Percentiles rank a stretch among this genome's conserved stretches.
Evolutionary conservation across 2,113 vertebrate species (phyloP).

Genomic region (Brachirus orientalis): DNA sequence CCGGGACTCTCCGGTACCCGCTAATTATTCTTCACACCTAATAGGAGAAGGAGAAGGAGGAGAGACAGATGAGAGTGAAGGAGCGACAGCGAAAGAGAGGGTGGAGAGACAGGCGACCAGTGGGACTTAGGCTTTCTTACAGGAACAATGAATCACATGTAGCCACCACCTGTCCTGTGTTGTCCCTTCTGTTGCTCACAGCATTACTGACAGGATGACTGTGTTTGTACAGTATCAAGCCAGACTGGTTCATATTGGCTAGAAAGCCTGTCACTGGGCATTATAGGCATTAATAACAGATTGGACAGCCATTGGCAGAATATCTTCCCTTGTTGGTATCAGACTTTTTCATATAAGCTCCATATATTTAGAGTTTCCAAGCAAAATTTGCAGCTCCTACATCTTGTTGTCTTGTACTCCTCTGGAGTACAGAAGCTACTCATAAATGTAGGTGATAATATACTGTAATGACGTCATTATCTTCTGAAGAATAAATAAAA

Average conservation of each 20-base stretch:
- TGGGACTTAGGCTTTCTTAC: constrained; percentile 73
- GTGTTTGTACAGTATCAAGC: constrained; percentile 70
- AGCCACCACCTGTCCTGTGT: constrained; percentile 74
- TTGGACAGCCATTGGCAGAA: constrained; percentile 57
- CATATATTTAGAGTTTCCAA: constrained; percentile 20
- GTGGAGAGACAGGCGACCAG: constrained; percentile 57
- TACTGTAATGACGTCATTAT: background rate
- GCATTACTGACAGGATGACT: constrained; percentile 63
- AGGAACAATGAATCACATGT: constrained; percentile 80
- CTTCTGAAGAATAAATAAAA: background rate
- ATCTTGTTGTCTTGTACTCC: background rate
- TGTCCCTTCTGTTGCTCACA: constrained; percentile 74
- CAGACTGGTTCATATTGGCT: constrained; percentile 62
- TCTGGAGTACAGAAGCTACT: background rate
- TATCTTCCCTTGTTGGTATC: constrained; percentile 51
- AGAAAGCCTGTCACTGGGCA: constrained; percentile 54
- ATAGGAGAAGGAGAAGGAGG: constrained; percentile 70
- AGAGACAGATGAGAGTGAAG: constrained; percentile 62
- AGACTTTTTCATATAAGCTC: constrained; percentile 23
- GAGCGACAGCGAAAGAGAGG: constrained; percentile 26
- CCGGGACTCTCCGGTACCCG: constrained; percentile 62
- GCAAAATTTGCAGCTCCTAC: constrained; percentile 6
- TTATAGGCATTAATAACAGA: constrained; percentile 68
- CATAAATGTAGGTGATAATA: background rate
- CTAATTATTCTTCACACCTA: constrained; percentile 82